Base-by-base conservation (phyloP, 2,113 vertebrate genomes). In the Thamnaconus septentrionalis region DNA sequence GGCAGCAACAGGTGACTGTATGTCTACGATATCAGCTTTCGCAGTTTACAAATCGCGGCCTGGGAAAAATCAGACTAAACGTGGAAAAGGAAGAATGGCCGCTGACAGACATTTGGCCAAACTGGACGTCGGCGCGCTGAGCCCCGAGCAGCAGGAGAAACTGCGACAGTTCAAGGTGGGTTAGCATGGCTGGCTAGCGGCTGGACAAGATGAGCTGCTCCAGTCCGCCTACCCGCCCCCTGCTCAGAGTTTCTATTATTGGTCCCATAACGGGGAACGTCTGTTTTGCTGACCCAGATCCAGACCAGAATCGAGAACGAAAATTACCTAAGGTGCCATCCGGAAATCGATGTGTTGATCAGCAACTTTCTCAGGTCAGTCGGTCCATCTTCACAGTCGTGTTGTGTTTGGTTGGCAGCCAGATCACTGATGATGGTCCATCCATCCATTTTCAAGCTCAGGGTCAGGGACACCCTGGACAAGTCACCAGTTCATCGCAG, bases 291-390 rank as follows among this genome's bases (percentile, higher is more conserved):
- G 18, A 8, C 44, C 3, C 70, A 96, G 95, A 91, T 94, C 46
- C 87, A 91, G 73, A 93, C 91, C 1, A 92, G 91, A 79, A 89
- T 94, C 8, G 85, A 87, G 8, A 95, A 95, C 52, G 93, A 95
- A 71, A 84, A 68, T 31, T 96, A 95, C 82, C 66, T 96, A 40
- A 87, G 90, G 53, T 62, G 87, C 0, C 94, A 95, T 64, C 92
- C 85, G 4, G 95, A 95, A 4, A 87, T 94, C 45, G 87, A 91
- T 5, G 12, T 91, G 41, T 66, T 96, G 44, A 47, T 96, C 3
- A 85, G 90, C 1, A 88, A 88, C 59, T 95, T 96, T 65, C 70
- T 95, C 49, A 92, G 94, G 94, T 95, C 4, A 12, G 61, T 64
- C 4, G 8, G 6, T 8, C 53, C 9, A 6, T 44, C 9, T 61